These are phyloP conservation scores for Sturnus vulgaris DNA, from an alignment of 2,113 vertebrate species.

Conservation along the genomic window DNA sequence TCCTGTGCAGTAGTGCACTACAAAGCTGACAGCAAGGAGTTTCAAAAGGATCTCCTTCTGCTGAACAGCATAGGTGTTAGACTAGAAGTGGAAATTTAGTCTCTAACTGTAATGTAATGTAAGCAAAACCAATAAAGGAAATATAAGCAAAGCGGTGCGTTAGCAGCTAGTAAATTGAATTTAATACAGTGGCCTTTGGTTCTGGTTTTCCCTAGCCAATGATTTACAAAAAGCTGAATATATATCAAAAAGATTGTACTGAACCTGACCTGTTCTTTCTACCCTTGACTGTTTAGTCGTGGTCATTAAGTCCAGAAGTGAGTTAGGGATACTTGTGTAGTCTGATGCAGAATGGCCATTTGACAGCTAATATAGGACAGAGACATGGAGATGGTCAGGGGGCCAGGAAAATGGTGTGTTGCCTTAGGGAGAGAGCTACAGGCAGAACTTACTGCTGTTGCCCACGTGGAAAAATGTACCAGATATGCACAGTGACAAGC, in stretches of 20 bases:
- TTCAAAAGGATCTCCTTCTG: not conserved
- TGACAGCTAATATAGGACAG: not conserved
- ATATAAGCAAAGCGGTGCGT: not conserved
- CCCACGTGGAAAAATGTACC: not conserved
- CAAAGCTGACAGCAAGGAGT: not conserved
- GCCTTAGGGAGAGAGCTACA: not conserved
- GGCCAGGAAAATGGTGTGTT: not conserved
- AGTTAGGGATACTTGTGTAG: not conserved
- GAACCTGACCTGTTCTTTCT: not conserved
- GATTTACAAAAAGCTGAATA: not conserved
- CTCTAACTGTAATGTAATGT: not conserved
- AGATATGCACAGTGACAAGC: not conserved
- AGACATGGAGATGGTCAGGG: not conserved
- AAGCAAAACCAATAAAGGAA: not conserved
- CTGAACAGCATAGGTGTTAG: not conserved
- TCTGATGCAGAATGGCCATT: not conserved
- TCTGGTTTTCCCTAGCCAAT: not conserved
- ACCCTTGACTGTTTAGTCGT: not conserved
- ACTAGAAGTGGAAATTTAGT: not conserved
- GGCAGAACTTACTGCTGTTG: not conserved
- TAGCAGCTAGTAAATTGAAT: not conserved
- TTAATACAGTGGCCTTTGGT: not conserved
- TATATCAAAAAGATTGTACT: not conserved
- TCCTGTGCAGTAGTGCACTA: not conserved
- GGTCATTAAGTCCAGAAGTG: not conserved